phyloP scores from a whole-genome alignment of 1,140 invertebrate genomes.

The Sycophila sp. region DNA sequence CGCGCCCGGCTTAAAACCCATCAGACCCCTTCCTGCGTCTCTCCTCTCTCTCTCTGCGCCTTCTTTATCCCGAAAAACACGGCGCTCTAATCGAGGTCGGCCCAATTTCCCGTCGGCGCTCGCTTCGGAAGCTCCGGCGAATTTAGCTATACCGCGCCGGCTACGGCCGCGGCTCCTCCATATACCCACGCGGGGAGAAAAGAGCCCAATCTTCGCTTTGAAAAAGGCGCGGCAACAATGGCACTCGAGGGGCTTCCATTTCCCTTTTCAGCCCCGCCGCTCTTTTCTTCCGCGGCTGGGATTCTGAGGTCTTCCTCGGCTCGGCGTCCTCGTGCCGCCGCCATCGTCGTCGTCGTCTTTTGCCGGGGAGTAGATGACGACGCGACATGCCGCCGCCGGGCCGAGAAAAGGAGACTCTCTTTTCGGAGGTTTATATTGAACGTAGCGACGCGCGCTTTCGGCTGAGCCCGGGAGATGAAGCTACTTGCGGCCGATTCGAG shows the following conservation, averaged over 20 bases:
- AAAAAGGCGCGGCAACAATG: slow-evolving; percentile 30
- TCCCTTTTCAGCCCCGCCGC: slow-evolving; percentile 22
- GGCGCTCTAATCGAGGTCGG: slow-evolving; percentile 16
- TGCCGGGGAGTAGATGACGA: too few relatives aligned
- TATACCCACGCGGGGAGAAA: background rate
- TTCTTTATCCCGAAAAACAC: background rate
- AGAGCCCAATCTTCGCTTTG: slow-evolving; percentile 24
- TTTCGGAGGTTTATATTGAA: too few relatives aligned
- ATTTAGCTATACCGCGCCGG: too few relatives aligned
- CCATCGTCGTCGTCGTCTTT: too few relatives aligned
- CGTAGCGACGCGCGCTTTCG: too few relatives aligned
- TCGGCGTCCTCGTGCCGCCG: background rate
- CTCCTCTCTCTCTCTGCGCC: background rate
- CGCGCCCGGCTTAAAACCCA: background rate
- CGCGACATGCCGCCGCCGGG: too few relatives aligned
- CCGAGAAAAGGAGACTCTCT: too few relatives aligned
- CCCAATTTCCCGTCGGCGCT: slow-evolving; percentile 7
- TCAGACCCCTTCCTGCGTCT: background rate
- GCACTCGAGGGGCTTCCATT: slow-evolving; percentile 36
- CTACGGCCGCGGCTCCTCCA: too few relatives aligned
- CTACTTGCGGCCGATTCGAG: too few relatives aligned
- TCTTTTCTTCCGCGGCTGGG: slow-evolving; percentile 17
- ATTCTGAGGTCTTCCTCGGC: too few relatives aligned
- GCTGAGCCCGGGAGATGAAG: too few relatives aligned
- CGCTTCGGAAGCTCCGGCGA: background rate